phyloP scores from a whole-genome alignment of 2,888 invertebrate genomes.

The Hypomecis punctinalis region DNA sequence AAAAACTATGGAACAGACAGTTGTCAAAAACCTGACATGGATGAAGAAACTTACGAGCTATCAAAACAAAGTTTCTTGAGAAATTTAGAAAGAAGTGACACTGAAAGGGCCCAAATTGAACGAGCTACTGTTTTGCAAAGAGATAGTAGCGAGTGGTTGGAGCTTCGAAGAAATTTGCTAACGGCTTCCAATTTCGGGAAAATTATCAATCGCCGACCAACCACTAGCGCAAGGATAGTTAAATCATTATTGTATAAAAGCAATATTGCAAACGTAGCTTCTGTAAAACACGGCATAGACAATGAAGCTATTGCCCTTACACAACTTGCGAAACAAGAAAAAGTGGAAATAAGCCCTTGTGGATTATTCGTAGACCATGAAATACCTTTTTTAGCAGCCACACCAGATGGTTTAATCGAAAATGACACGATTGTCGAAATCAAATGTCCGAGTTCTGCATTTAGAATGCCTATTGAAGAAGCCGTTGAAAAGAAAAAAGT shows the following conservation, averaged over 20 bases:
- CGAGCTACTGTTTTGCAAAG: slow-evolving; percentile 3
- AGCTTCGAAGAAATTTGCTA: neutral
- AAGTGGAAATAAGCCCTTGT: slow-evolving; percentile 3
- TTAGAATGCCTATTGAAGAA: neutral
- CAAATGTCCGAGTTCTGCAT: neutral
- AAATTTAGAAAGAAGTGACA: slow-evolving; percentile 7
- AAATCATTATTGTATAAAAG: neutral
- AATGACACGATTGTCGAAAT: too few relatives aligned
- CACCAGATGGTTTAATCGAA: neutral
- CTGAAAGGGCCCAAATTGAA: neutral
- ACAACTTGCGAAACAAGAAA: slow-evolving; percentile 9
- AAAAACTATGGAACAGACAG: slow-evolving; percentile 15
- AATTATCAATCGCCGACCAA: neutral
- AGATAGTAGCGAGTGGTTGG: slow-evolving; percentile 5
- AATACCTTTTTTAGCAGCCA: slow-evolving; percentile 1
- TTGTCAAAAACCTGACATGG: slow-evolving; percentile 8
- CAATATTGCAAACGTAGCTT: neutral
- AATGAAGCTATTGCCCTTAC: slow-evolving; percentile 2
- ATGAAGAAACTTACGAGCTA: neutral
- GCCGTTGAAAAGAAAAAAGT: neutral
- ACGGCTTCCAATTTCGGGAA: slow-evolving; percentile 3
- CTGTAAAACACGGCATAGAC: slow-evolving; percentile 5
- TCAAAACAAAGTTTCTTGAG: slow-evolving; percentile 3
- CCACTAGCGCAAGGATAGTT: neutral
- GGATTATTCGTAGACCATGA: slow-evolving; percentile 2